Conservation (phyloP, 2,113 vertebrate species). For the Orthonyx spaldingii region DNA sequence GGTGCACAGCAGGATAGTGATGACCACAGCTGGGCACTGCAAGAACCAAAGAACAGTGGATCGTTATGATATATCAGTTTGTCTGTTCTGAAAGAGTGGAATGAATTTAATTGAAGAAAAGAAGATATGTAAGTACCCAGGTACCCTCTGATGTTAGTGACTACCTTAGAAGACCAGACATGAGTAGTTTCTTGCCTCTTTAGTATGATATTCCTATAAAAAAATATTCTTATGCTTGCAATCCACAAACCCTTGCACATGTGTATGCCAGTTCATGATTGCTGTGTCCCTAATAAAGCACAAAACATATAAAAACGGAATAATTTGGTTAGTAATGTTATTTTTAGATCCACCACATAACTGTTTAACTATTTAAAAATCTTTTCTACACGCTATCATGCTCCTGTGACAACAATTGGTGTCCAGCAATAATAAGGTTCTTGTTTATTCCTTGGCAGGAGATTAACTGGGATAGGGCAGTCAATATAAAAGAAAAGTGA, state of each 20-base stretch:
- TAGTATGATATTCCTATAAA: neutral
- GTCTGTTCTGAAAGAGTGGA: neutral
- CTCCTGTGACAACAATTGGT: neutral
- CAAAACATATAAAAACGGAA: neutral
- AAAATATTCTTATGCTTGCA: neutral
- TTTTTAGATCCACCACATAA: neutral
- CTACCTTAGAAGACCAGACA: neutral
- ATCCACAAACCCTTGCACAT: neutral
- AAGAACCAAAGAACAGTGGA: neutral
- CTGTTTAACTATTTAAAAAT: neutral
- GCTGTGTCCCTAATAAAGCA: neutral
- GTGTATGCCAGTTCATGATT: neutral
- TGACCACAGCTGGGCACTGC: neutral
- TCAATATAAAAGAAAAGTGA: neutral
- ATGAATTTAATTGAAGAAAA: neutral
- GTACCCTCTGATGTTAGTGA: neutral
- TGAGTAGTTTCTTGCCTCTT: neutral
- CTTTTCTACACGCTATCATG: neutral
- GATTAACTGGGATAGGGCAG: neutral
- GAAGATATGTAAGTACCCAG: neutral
- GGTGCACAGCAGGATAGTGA: fast-evolving
- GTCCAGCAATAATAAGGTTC: neutral
- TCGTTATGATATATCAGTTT: neutral
- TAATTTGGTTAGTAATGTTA: neutral
- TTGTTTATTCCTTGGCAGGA: neutral